Percentiles rank a stretch among this genome's conserved stretches.
These are phyloP conservation scores for Leucosticte australis DNA, from an alignment of 2,113 vertebrate genomes.

Conservation along the genomic window DNA sequence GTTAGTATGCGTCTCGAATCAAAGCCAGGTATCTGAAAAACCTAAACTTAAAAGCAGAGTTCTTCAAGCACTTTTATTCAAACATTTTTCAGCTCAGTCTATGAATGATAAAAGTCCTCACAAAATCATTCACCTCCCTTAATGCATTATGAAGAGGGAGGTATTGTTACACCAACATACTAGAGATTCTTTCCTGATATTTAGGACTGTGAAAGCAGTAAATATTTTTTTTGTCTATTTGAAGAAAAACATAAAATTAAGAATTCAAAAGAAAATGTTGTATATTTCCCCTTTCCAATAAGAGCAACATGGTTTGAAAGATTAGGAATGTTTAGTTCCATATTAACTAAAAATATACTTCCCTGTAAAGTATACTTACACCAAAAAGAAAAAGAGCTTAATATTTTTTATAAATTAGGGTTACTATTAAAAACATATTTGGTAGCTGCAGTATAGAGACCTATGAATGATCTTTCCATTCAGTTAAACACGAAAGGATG, in stretches of 20 bases:
- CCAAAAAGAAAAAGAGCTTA: background rate
- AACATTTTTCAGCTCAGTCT: background rate
- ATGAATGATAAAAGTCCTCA: background rate
- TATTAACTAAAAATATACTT: background rate
- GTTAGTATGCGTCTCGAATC: background rate
- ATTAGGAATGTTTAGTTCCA: background rate
- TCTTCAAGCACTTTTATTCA: background rate
- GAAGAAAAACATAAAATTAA: background rate
- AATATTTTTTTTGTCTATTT: background rate
- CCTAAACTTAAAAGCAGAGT: background rate
- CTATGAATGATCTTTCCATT: background rate
- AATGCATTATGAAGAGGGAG: background rate
- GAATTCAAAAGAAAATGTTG: background rate
- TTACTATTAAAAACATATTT: background rate
- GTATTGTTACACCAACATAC: background rate
- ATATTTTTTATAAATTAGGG: background rate
- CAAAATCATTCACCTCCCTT: background rate
- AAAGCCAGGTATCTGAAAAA: conserved; percentile 3
- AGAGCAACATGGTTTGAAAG: background rate
- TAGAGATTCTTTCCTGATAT: background rate
- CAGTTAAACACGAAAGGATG: background rate
- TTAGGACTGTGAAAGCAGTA: background rate
- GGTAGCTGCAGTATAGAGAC: background rate
- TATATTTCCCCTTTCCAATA: background rate
- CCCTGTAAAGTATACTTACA: background rate